Evolutionary conservation across 1,140 invertebrate genomes (phyloP).

Genomic region (Asbolus verrucosus): DNA sequence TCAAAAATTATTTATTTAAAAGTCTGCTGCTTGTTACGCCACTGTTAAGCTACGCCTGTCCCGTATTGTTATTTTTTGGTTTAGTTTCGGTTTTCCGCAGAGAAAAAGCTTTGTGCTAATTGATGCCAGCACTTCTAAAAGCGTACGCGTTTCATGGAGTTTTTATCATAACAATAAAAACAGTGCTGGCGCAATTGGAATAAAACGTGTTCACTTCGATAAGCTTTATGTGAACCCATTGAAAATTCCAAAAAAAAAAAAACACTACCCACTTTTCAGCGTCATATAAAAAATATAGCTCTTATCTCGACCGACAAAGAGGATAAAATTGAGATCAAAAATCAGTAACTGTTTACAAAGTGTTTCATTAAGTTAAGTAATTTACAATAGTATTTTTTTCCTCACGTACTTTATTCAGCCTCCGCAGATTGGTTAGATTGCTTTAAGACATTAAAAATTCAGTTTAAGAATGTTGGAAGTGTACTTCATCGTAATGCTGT

Average conservation of each 20-base stretch:
- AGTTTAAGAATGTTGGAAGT: too few relatives aligned
- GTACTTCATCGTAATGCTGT: too few relatives aligned
- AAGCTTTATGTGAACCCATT: conserved; percentile 11
- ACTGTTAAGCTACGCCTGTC: too few relatives aligned
- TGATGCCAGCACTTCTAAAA: conserved; percentile 27
- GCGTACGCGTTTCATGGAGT: conserved; percentile 10
- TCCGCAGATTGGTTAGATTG: too few relatives aligned
- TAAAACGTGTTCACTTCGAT: conserved; percentile 29
- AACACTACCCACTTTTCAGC: neutral
- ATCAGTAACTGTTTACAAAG: neutral
- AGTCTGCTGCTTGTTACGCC: too few relatives aligned
- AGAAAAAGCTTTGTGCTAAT: conserved; percentile 18
- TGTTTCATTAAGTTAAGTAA: too few relatives aligned
- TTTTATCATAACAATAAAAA: conserved; percentile 37
- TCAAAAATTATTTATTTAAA: too few relatives aligned
- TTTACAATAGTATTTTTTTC: too few relatives aligned
- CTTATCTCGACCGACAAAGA: neutral
- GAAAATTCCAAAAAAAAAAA: conserved; percentile 14
- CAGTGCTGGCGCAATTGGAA: conserved; percentile 22
- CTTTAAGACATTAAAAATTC: too few relatives aligned
- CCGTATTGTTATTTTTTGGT: too few relatives aligned
- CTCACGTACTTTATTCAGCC: too few relatives aligned
- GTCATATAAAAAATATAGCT: conserved; percentile 18
- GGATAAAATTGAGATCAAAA: neutral
- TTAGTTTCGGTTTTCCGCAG: conserved; percentile 1